Conservation (phyloP, 2,888 invertebrate species). For the Ophion ellenae region DNA sequence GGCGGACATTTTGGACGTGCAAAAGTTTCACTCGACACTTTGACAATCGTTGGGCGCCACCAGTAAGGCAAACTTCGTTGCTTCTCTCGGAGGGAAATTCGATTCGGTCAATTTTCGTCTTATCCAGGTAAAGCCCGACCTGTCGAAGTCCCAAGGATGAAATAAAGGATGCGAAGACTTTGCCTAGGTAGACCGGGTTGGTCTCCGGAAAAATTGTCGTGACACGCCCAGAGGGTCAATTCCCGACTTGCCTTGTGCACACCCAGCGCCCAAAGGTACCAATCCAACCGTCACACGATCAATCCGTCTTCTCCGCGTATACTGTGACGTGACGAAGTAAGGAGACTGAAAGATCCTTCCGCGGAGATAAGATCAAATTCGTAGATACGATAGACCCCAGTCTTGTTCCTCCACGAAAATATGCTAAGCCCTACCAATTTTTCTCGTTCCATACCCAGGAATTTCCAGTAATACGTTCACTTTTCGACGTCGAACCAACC, state of each 20-base stretch:
- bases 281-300: slow-evolving; percentile 20
- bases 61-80: slow-evolving; percentile 2
- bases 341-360: slow-evolving; percentile 42
- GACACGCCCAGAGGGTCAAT: slow-evolving; percentile 52
- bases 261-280: not conserved
- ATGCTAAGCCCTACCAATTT: not conserved
- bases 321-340: slow-evolving; percentile 4
- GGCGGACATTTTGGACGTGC: not conserved
- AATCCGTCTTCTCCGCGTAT: slow-evolving; percentile 12
- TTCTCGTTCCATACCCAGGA: not conserved
- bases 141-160: slow-evolving; percentile 38
- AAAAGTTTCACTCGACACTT: not conserved
- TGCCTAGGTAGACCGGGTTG: slow-evolving; percentile 16
- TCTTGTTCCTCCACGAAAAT: slow-evolving; percentile 25
- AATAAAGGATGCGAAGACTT: slow-evolving; percentile 29
- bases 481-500: not conserved
- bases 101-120: slow-evolving; percentile 40
- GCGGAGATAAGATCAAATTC: slow-evolving; percentile 53
- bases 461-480: slow-evolving; percentile 8
- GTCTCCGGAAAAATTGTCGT: slow-evolving; percentile 41
- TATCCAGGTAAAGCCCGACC: slow-evolving; percentile 55
- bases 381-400: slow-evolving; percentile 37
- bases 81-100: slow-evolving; percentile 27
- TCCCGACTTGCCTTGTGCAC: slow-evolving; percentile 24
- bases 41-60: not conserved